Evolutionary conservation across 2,113 vertebrate species (phyloP).

Genomic region (Brachionichthys hirsutus): DNA sequence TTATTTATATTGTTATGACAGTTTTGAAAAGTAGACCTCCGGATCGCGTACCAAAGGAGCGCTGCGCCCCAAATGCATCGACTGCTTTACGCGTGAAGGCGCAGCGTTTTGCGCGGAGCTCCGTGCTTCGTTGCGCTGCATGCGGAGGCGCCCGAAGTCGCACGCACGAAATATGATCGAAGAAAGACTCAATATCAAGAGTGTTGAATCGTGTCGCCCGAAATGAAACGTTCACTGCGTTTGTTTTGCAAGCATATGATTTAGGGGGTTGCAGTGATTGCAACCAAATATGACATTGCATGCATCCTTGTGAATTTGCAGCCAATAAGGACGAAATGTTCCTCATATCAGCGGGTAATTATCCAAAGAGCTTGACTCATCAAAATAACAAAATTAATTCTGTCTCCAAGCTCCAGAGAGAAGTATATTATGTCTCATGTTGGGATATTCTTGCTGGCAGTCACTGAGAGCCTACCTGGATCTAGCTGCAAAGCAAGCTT

Average conservation of each 20-base stretch:
- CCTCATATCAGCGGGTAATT: constrained; percentile 72
- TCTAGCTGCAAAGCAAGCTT: constrained; percentile 52
- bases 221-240: not conserved
- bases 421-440: constrained; percentile 60
- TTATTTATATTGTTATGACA: not conserved
- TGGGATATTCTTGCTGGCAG: constrained; percentile 53
- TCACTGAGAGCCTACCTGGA: constrained; percentile 65
- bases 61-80: constrained; percentile 65
- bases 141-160: constrained; percentile 58
- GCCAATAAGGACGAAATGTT: constrained; percentile 61
- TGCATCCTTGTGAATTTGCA: constrained; percentile 65
- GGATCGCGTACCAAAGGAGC: constrained; percentile 3
- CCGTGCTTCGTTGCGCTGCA: constrained; percentile 41
- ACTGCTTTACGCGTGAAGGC: constrained; percentile 62
- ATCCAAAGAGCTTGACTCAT: constrained; percentile 72
- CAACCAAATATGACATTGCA: constrained; percentile 60
- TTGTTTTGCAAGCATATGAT: too few species aligned
- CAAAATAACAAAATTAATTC: constrained; percentile 72
- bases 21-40: constrained; percentile 40
- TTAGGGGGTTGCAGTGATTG: constrained; percentile 43
- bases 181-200: constrained; percentile 41
- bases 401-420: constrained; percentile 54
- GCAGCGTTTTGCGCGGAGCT: constrained; percentile 56
- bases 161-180: constrained; percentile 34
- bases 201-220: constrained; percentile 14